Percentiles rank a stretch among this genome's conserved stretches.
Evolutionary conservation across 2,113 vertebrate genomes (phyloP).

Genomic region (Tursiops truncatus): DNA sequence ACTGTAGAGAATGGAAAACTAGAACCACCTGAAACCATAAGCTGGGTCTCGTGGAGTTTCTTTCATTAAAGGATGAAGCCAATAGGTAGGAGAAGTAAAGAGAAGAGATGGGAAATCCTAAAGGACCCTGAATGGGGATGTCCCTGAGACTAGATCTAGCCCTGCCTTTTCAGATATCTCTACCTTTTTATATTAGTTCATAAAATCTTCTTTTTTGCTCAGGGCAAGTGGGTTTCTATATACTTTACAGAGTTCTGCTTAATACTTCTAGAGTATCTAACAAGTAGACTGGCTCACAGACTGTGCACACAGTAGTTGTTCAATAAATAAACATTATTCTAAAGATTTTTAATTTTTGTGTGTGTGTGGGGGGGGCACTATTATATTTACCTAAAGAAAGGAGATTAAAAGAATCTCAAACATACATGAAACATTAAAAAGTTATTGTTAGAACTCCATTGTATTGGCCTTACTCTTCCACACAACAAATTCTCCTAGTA

Average conservation of each 20-base stretch:
- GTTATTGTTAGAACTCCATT: slow-evolving; percentile 19
- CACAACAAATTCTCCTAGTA: neutral
- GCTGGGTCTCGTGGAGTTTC: neutral
- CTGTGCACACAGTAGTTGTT: neutral
- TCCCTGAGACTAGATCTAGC: neutral
- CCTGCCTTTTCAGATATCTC: neutral
- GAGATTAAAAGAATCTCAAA: neutral
- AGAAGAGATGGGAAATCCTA: neutral
- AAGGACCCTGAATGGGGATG: neutral
- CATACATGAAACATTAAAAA: neutral
- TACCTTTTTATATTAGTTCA: neutral
- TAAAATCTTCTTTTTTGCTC: neutral
- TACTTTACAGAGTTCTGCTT: neutral
- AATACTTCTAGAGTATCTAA: neutral
- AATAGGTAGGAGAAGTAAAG: neutral
- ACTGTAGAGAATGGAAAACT: neutral
- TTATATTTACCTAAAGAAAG: neutral
- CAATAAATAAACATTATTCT: neutral
- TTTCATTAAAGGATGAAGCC: neutral
- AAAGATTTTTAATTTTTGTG: neutral
- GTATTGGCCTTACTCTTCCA: neutral
- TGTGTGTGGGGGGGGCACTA: accelerated
- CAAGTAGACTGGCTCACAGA: neutral
- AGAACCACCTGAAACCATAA: neutral
- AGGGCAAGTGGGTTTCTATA: neutral